These are phyloP conservation scores for Gallinago media DNA, from an alignment of 2,113 vertebrate species.

Conservation along the genomic window DNA sequence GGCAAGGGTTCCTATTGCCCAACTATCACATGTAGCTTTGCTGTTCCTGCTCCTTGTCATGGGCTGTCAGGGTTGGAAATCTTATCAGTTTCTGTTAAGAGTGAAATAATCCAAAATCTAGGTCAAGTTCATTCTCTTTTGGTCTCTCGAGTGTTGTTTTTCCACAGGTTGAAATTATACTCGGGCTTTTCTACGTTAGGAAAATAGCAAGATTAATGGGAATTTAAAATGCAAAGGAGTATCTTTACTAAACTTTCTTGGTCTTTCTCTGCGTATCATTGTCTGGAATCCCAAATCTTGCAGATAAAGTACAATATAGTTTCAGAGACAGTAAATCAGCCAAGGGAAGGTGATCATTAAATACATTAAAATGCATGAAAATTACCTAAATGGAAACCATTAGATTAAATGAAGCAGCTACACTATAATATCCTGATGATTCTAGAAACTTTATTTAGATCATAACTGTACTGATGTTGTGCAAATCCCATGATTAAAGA, in stretches of 20 bases:
- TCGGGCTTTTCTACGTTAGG: neutral
- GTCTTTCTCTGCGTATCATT: neutral
- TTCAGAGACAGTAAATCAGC: constrained; percentile 70
- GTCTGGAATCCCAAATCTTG: constrained; percentile 19
- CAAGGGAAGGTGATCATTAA: constrained; percentile 79
- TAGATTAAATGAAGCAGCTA: constrained; percentile 80
- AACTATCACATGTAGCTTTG: neutral
- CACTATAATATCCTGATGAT: constrained; percentile 68
- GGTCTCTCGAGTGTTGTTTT: neutral
- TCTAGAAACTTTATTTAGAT: constrained; percentile 75
- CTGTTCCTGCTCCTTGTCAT: neutral
- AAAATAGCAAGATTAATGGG: constrained; percentile 38
- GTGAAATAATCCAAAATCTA: constrained; percentile 33
- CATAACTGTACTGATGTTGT: constrained; percentile 69
- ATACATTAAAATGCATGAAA: constrained; percentile 82
- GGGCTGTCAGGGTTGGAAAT: neutral
- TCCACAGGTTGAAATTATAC: neutral
- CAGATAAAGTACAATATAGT: constrained; percentile 51
- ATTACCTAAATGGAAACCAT: constrained; percentile 78
- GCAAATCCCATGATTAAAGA: constrained; percentile 75
- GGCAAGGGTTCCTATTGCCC: neutral
- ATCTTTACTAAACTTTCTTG: constrained; percentile 33
- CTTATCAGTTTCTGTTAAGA: neutral
- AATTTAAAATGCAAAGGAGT: constrained; percentile 30
- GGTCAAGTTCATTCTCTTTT: constrained; percentile 8